Percentiles rank a stretch among this genome's conserved stretches.
These are phyloP conservation scores for Cosmopolites sordidus DNA, from an alignment of 2,888 invertebrate genomes.

Conservation along the genomic window DNA sequence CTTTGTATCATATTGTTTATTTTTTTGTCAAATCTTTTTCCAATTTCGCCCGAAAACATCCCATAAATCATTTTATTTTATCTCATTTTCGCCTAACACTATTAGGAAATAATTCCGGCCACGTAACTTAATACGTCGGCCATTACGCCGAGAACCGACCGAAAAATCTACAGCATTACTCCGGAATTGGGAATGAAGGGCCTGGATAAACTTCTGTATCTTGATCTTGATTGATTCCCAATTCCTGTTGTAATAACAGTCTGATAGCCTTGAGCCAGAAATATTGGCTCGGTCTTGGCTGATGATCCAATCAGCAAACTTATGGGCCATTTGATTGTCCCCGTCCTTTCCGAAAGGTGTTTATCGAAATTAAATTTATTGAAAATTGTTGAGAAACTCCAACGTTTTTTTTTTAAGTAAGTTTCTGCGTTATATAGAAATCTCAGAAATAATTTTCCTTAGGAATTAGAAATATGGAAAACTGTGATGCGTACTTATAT, in stretches of 20 bases:
- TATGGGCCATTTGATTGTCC: slow-evolving; percentile 33
- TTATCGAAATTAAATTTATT: too few relatives aligned
- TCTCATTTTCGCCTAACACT: slow-evolving; percentile 25
- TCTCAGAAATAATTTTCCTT: too few relatives aligned
- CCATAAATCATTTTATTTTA: slow-evolving; percentile 23
- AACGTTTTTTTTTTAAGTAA: too few relatives aligned
- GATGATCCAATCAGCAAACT: slow-evolving; percentile 43
- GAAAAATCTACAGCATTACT: slow-evolving; percentile 30
- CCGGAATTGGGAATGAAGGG: slow-evolving; percentile 30
- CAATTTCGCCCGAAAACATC: slow-evolving; percentile 21
- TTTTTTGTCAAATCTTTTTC: slow-evolving; percentile 24
- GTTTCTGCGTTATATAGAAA: too few relatives aligned
- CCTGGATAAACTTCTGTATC: slow-evolving; percentile 33
- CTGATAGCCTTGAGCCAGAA: slow-evolving; percentile 35
- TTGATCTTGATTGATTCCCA: slow-evolving; percentile 45
- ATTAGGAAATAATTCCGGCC: slow-evolving; percentile 29
- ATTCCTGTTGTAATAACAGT: slow-evolving; percentile 42
- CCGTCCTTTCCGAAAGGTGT: neutral
- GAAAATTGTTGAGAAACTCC: too few relatives aligned
- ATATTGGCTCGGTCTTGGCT: slow-evolving; percentile 41
- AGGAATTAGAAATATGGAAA: too few relatives aligned
- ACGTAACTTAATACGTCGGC: slow-evolving; percentile 31
- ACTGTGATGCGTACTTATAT: too few relatives aligned
- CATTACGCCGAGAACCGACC: slow-evolving; percentile 29
- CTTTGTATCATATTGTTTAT: slow-evolving; percentile 1